These are phyloP conservation scores for Scortum barcoo DNA, from an alignment of 2,113 vertebrate species.

Conservation along the genomic window DNA sequence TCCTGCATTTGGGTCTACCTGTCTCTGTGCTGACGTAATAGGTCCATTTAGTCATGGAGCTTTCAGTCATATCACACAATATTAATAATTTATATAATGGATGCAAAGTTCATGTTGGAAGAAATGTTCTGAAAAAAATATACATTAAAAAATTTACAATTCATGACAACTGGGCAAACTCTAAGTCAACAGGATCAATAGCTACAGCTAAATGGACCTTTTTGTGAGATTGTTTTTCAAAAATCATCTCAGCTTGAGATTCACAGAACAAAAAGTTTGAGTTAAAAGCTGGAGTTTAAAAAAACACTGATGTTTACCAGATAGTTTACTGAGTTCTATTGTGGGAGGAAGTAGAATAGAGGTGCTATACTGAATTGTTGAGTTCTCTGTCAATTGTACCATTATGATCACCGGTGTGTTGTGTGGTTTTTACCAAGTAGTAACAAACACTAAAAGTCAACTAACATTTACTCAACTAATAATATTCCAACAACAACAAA, in stretches of 20 bases:
- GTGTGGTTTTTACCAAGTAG: background rate
- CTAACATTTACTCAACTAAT: background rate
- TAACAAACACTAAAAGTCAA: background rate
- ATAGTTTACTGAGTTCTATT: background rate
- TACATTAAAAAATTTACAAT: too few relatives aligned
- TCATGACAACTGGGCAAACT: background rate
- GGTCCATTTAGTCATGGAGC: background rate
- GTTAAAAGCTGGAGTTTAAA: too few relatives aligned
- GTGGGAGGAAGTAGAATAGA: too few relatives aligned
- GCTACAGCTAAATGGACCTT: background rate
- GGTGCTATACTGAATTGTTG: background rate
- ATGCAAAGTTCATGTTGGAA: background rate
- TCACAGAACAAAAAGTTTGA: background rate
- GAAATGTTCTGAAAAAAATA: background rate
- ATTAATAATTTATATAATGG: background rate
- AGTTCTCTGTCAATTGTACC: background rate
- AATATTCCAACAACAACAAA: constrained; percentile 5
- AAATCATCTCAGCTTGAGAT: background rate
- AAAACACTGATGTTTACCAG: too few relatives aligned
- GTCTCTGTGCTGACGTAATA: too few relatives aligned
- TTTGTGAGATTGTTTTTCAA: background rate
- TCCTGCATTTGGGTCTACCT: too few relatives aligned
- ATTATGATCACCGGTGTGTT: background rate
- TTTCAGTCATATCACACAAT: background rate
- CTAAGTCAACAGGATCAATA: background rate